Conservation (phyloP, 2,113 vertebrate species). For the Suricata suricatta region DNA sequence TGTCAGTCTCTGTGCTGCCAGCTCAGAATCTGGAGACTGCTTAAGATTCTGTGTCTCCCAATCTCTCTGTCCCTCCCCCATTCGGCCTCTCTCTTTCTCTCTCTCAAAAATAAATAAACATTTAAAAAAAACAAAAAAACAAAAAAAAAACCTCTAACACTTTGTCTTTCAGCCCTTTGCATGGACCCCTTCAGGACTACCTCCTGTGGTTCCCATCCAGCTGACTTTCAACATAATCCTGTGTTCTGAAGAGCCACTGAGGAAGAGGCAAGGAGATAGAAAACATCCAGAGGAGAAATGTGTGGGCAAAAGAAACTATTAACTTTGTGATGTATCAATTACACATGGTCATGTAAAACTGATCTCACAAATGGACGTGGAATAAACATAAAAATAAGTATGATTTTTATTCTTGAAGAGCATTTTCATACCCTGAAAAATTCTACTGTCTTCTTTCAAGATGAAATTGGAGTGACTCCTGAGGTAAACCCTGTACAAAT, state of each 20-base stretch:
- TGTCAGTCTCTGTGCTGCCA: too few species aligned
- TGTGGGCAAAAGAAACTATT: neutral
- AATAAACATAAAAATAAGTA: neutral
- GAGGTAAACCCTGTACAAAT: constrained; percentile 16
- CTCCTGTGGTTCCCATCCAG: neutral
- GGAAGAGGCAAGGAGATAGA: neutral
- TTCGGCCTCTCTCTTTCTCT: too few species aligned
- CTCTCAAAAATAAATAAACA: too few species aligned
- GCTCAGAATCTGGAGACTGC: too few species aligned
- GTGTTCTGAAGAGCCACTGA: neutral
- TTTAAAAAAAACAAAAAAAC: neutral
- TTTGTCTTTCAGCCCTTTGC: neutral
- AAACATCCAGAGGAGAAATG: neutral
- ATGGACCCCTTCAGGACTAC: neutral
- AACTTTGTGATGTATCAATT: neutral
- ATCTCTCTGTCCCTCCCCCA: too few species aligned
- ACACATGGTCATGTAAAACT: neutral
- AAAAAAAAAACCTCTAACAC: neutral
- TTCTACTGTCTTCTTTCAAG: neutral
- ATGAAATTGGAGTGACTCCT: neutral
- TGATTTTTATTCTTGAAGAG: neutral
- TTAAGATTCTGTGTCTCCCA: too few species aligned
- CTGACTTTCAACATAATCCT: neutral
- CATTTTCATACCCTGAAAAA: neutral
- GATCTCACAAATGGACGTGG: neutral